Percentiles rank a stretch among this genome's conserved stretches.
phyloP scores from a whole-genome alignment of 2,113 vertebrate genomes.

The Xyliphius kryptos region DNA sequence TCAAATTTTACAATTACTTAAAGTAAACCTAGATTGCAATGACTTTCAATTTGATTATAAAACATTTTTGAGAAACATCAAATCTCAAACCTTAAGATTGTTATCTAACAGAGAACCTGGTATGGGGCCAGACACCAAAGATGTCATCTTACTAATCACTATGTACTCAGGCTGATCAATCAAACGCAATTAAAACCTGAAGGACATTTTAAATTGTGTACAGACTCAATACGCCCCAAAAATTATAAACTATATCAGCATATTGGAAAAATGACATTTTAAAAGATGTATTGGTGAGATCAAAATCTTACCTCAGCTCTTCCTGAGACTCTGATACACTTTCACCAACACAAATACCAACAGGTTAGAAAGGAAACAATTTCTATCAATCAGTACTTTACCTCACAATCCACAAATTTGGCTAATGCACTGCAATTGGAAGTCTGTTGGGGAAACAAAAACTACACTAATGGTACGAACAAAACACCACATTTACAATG shows the following conservation, averaged over 20 bases:
- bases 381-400: background rate
- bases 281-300: constrained; percentile 7
- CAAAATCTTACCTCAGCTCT: background rate
- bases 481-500: background rate
- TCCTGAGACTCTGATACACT: background rate
- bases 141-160: constrained; percentile 2
- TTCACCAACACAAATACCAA: background rate
- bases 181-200: background rate
- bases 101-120: background rate
- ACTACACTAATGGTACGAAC: background rate
- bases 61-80: background rate
- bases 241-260: background rate
- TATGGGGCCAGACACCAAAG: background rate
- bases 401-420: background rate
- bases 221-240: background rate
- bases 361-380: background rate
- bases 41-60: too few species aligned
- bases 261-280: constrained; percentile 15
- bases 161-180: background rate
- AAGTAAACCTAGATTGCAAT: too few species aligned
- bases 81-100: background rate
- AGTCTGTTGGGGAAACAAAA: background rate
- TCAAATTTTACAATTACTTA: too few species aligned
- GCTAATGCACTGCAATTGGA: background rate
- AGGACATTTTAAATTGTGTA: background rate